Evolutionary conservation across 2,113 vertebrate species (phyloP), one percentile per base, ranked within the genome.

Genomic region (Channa argus): DNA sequence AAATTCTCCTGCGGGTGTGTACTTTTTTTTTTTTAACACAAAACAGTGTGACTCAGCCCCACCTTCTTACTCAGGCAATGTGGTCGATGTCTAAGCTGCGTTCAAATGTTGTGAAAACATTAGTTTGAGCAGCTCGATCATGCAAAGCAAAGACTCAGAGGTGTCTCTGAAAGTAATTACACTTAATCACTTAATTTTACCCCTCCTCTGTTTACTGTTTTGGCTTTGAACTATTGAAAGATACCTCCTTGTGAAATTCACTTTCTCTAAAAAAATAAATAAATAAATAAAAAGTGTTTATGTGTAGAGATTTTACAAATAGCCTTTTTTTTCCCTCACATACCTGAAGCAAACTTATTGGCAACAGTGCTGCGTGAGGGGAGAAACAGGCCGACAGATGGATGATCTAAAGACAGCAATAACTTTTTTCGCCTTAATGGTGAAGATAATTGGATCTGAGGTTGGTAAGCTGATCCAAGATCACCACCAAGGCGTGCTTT

Each of bases 401-500:
- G 86, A 80, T 46, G 74, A 76, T 79, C 80, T 84, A 36, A 24
- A 46, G 74, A 59, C 56, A 34, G 52, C 50, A 12, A 52, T 65
- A 24, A 66, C 63, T 70, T 54, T 39, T 45, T 56, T 59, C 71
- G 59, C 67, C 72, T 66, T 86, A 86, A 86, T 83, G 86, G 64
- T 87, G 79, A 10, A 83, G 82, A 91, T 92, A 84, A 91, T 89
- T 89, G 87, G 90, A 91, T 89, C 69, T 75, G 71, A 77, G 77
- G 51, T 55, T 46, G 64, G 84, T 84, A 87, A 90, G 68, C 78
- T 81, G 90, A 91, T 91, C 84, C 86, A 43, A 74, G 79, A 78
- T 85, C 84, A 72, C 43, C 77, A 84, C 56, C 63, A 39, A 71
- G 83, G 77, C 50, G 39, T 71, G 80, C 82, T 90, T 89, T 85